Conservation (phyloP, 2,797 vertebrate species). For the Melanotaenia trifasciata region DNA sequence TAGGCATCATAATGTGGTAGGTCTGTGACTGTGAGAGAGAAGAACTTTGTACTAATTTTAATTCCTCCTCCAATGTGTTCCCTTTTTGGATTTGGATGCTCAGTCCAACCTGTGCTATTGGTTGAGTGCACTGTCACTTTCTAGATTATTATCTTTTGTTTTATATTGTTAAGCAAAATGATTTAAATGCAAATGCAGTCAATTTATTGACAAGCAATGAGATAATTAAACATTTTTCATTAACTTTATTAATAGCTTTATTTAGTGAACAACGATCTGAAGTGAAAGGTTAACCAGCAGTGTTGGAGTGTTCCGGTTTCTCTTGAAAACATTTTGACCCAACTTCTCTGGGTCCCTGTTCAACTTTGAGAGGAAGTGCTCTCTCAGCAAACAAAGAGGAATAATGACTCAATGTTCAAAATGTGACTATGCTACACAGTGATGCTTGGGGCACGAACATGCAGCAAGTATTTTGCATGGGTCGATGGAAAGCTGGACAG, state of each 20-base stretch:
- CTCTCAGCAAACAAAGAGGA: neutral
- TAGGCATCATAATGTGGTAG: constrained; percentile 38
- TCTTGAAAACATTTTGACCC: neutral
- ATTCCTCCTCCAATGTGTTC: constrained; percentile 33
- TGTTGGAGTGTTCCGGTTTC: neutral
- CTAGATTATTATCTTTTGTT: neutral
- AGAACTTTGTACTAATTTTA: constrained; percentile 62
- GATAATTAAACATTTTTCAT: neutral
- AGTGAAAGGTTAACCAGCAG: neutral
- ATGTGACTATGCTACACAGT: neutral
- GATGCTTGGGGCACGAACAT: neutral
- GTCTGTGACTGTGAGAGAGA: constrained; percentile 33
- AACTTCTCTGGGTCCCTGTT: neutral
- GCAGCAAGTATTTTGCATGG: neutral
- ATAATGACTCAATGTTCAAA: neutral
- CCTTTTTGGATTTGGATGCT: neutral
- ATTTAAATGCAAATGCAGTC: neutral
- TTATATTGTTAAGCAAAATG: neutral
- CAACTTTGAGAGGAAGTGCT: neutral
- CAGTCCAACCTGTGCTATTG: neutral
- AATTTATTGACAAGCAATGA: constrained; percentile 4
- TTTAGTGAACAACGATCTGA: neutral
- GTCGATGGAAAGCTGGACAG: neutral
- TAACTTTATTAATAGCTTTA: too few species aligned
- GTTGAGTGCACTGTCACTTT: neutral